These are phyloP conservation scores for Dryococelus australis DNA, from an alignment of 2,888 invertebrate genomes.

Conservation along the genomic window DNA sequence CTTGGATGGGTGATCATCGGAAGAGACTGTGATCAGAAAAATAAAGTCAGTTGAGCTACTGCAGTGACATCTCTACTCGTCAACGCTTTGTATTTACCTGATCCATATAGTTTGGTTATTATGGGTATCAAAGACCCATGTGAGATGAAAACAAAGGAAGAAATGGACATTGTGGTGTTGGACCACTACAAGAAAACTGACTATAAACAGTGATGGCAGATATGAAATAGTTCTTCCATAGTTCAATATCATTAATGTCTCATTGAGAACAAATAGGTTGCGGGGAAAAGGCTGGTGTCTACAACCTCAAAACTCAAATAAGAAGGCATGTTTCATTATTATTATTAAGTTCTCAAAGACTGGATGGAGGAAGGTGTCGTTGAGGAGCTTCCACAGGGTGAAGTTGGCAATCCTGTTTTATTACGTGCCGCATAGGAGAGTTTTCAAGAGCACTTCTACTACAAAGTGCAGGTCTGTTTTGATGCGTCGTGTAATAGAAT, in stretches of 20 bases:
- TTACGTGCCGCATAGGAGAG: slow-evolving; percentile 47
- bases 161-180: neutral
- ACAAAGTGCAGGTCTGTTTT: slow-evolving; percentile 47
- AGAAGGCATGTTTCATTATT: neutral
- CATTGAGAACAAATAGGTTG: neutral
- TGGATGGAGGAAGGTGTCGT: slow-evolving; percentile 6
- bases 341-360: neutral
- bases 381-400: neutral
- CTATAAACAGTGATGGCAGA: neutral
- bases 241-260: neutral
- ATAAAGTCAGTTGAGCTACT: neutral
- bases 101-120: neutral
- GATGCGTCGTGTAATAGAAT: slow-evolving; percentile 45
- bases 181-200: slow-evolving; percentile 23
- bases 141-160: neutral
- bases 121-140: slow-evolving; percentile 17
- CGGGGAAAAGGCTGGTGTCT: neutral
- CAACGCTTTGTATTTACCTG: neutral
- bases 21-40: neutral
- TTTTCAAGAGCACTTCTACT: slow-evolving; percentile 45
- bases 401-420: slow-evolving; percentile 35
- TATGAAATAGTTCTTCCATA: slow-evolving; percentile 19
- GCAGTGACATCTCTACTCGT: neutral
- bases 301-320: neutral
- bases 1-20: neutral